A percentile compares a stretch with the other conserved stretches of the same genome.
phyloP scores from a whole-genome alignment of 2,888 invertebrate genomes.

The Spisula subtruncata region DNA sequence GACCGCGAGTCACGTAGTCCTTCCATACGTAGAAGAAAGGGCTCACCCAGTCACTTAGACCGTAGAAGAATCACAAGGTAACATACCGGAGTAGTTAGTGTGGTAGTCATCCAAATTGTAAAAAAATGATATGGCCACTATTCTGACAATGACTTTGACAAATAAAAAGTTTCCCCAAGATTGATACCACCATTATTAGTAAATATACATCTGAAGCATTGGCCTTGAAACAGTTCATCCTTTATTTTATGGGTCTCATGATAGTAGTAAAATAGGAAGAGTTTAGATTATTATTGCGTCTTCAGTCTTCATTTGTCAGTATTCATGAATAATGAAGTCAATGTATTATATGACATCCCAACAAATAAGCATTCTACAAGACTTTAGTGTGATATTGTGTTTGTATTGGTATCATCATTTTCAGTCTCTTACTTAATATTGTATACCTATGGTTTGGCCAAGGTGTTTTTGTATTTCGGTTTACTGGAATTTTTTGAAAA shows the following conservation, averaged over 20 bases:
- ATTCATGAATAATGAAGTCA: not conserved
- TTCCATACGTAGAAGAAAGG: slow-evolving; percentile 97
- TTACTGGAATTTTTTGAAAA: too few species aligned
- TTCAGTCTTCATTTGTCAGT: not conserved
- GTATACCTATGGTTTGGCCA: not conserved
- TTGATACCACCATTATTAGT: too few species aligned
- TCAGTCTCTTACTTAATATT: too few species aligned
- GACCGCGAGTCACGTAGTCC: slow-evolving; percentile 85
- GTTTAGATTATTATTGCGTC: not conserved
- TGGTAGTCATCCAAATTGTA: too few species aligned
- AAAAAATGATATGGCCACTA: too few species aligned
- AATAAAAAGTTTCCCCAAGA: too few species aligned
- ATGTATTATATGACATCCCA: not conserved
- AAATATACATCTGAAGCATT: not conserved
- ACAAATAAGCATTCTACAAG: not conserved
- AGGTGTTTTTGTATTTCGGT: too few species aligned
- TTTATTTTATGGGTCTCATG: slow-evolving; percentile 11
- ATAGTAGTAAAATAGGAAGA: not conserved
- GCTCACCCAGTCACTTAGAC: slow-evolving; percentile 97
- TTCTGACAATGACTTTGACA: too few species aligned
- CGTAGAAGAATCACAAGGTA: slow-evolving; percentile 98
- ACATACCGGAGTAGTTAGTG: not conserved
- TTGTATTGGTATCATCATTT: not conserved
- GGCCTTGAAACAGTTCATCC: slow-evolving; percentile 2
- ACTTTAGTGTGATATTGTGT: not conserved